A percentile compares a stretch with the other conserved stretches of the same genome.
These are phyloP conservation scores for Halesus radiatus DNA, from an alignment of 1,140 invertebrate genomes.

Conservation along the genomic window DNA sequence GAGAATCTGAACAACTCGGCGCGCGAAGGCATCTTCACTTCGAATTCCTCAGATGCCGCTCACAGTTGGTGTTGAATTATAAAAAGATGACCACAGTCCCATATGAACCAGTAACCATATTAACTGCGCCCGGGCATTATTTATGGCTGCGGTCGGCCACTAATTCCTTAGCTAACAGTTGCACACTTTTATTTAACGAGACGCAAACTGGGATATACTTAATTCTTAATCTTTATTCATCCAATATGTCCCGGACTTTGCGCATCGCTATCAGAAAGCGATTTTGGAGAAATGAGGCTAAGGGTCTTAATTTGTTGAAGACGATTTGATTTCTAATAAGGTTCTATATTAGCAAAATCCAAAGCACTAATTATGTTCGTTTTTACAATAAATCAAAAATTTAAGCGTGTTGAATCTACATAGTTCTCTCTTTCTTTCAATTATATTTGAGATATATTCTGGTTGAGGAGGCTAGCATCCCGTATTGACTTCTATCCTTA, in stretches of 20 bases:
- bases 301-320: too few relatives aligned
- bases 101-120: constrained; percentile 24
- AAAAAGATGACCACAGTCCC: constrained; percentile 34
- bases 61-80: constrained; percentile 56
- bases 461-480: too few relatives aligned
- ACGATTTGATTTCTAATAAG: too few relatives aligned
- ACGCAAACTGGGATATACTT: constrained; percentile 23
- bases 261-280: not conserved
- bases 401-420: too few relatives aligned
- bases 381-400: too few relatives aligned
- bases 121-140: constrained; percentile 26
- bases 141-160: constrained; percentile 33
- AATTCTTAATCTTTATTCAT: constrained; percentile 32
- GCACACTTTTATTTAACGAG: constrained; percentile 41
- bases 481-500: too few relatives aligned
- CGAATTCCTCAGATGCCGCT: constrained; percentile 36
- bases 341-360: too few relatives aligned
- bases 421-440: too few relatives aligned
- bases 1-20: constrained; percentile 18
- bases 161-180: constrained; percentile 37
- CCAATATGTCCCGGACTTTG: constrained; percentile 1
- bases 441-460: too few relatives aligned
- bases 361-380: too few relatives aligned
- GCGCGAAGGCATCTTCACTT: not conserved
- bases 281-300: not conserved